These are phyloP conservation scores for Catocala fraxini DNA, from an alignment of 2,888 invertebrate genomes.

Conservation along the genomic window DNA sequence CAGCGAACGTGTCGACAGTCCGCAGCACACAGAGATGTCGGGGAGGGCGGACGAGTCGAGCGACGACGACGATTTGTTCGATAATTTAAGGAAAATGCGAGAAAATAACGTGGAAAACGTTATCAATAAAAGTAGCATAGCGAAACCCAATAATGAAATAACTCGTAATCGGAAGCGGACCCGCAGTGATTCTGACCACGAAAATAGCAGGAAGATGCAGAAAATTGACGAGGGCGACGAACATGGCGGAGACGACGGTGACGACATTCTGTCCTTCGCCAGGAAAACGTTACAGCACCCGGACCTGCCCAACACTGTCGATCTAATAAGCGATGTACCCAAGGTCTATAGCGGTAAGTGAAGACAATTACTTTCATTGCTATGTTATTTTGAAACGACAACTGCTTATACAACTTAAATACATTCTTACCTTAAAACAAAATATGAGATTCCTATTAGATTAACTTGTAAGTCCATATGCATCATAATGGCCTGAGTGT, in stretches of 20 bases:
- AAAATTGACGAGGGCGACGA: constrained; percentile 72
- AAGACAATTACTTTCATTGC: background rate
- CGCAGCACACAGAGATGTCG: constrained; percentile 22
- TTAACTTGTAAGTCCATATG: no score
- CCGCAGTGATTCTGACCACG: constrained; percentile 72
- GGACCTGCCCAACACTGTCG: constrained; percentile 77
- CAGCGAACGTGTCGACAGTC: constrained; percentile 23
- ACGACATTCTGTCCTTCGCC: constrained; percentile 79
- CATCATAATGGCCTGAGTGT: no score
- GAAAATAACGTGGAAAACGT: constrained; percentile 54
- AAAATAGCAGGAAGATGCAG: constrained; percentile 69
- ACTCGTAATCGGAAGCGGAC: constrained; percentile 67
- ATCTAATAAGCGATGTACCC: constrained; percentile 68
- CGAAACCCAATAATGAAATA: constrained; percentile 35
- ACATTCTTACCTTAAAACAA: background rate
- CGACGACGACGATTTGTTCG: constrained; percentile 79
- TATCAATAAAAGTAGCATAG: constrained; percentile 40
- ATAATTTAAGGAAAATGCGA: constrained; percentile 76
- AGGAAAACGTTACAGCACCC: constrained; percentile 76
- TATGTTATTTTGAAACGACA: background rate
- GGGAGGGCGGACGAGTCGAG: constrained; percentile 63
- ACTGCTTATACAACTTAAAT: constrained; percentile 2
- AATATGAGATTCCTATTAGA: no score
- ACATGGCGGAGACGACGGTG: constrained; percentile 57
- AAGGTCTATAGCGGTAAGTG: constrained; percentile 68